Evolutionary conservation across 2,888 invertebrate species (phyloP).

Genomic region (Copidosoma aretas): DNA sequence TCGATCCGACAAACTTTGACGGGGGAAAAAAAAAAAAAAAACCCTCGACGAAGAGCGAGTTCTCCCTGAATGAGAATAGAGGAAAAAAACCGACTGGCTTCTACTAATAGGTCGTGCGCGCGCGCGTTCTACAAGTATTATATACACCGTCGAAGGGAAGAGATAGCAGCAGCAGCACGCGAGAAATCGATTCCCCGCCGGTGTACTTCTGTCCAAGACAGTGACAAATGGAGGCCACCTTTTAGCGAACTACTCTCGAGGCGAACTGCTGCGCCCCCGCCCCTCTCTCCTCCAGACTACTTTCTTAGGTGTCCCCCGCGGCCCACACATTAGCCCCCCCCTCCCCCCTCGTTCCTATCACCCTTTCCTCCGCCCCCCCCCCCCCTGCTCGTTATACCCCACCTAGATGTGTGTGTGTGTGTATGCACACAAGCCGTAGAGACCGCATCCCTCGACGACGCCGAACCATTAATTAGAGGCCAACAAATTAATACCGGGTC

Average conservation of each 20-base stretch:
- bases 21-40: no score
- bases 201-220: slow-evolving; percentile 60
- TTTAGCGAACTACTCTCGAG: slow-evolving; percentile 52
- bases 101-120: neutral
- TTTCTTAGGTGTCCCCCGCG: slow-evolving; percentile 49
- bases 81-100: no score
- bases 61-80: no score
- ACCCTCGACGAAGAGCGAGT: no score
- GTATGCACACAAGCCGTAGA: no score
- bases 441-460: neutral
- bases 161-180: slow-evolving; percentile 50
- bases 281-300: no score
- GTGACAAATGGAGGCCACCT: slow-evolving; percentile 59
- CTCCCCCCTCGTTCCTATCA: neutral
- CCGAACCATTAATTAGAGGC: slow-evolving; percentile 54
- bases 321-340: slow-evolving; percentile 18
- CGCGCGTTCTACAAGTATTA: neutral
- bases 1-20: no score
- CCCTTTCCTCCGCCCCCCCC: slow-evolving; percentile 23
- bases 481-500: slow-evolving; percentile 48
- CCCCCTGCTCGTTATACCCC: neutral
- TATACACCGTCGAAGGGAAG: slow-evolving; percentile 41
- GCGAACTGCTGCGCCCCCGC: slow-evolving; percentile 47
- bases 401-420: neutral
- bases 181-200: slow-evolving; percentile 56